A percentile compares a stretch with the other conserved stretches of the same genome.
phyloP scores from a whole-genome alignment of 2,888 invertebrate species.

The Hirtodrosophila histrioides region DNA sequence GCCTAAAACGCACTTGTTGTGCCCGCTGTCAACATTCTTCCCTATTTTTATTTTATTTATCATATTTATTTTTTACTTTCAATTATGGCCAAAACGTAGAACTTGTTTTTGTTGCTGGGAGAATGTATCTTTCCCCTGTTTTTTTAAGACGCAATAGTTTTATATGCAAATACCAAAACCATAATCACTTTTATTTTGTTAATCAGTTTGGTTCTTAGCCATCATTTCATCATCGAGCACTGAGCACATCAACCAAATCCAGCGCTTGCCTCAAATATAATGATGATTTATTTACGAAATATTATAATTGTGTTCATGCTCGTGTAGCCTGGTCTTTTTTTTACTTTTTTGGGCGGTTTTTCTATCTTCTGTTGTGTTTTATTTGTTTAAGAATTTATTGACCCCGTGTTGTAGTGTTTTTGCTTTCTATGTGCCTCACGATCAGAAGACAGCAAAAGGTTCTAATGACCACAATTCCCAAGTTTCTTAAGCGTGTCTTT shows the following conservation, averaged over 20 bases:
- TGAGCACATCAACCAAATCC: slow-evolving; percentile 6
- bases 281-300: slow-evolving; percentile 70
- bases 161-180: slow-evolving; percentile 45
- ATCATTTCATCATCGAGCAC: slow-evolving; percentile 13
- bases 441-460: slow-evolving; percentile 35
- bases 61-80: slow-evolving; percentile 67
- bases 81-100: slow-evolving; percentile 44
- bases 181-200: slow-evolving; percentile 52
- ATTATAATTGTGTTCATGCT: slow-evolving; percentile 54
- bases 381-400: slow-evolving; percentile 73
- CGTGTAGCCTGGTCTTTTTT: slow-evolving; percentile 28
- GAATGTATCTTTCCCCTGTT: slow-evolving; percentile 29
- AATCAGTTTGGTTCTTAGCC: slow-evolving; percentile 17
- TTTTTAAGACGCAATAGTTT: slow-evolving; percentile 63
- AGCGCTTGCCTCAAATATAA: slow-evolving; percentile 16
- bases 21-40: slow-evolving; percentile 29
- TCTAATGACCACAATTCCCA: slow-evolving; percentile 67
- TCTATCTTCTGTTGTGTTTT: slow-evolving; percentile 7
- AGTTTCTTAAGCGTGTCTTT: slow-evolving; percentile 46
- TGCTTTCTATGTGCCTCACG: slow-evolving; percentile 65
- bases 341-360: slow-evolving; percentile 6
- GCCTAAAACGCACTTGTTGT: slow-evolving; percentile 68
- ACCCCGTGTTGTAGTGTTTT: slow-evolving; percentile 64
- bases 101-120: slow-evolving; percentile 50
- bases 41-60: slow-evolving; percentile 21